Conservation (phyloP, 2,888 invertebrate genomes). For the Drosophila lacicola region DNA sequence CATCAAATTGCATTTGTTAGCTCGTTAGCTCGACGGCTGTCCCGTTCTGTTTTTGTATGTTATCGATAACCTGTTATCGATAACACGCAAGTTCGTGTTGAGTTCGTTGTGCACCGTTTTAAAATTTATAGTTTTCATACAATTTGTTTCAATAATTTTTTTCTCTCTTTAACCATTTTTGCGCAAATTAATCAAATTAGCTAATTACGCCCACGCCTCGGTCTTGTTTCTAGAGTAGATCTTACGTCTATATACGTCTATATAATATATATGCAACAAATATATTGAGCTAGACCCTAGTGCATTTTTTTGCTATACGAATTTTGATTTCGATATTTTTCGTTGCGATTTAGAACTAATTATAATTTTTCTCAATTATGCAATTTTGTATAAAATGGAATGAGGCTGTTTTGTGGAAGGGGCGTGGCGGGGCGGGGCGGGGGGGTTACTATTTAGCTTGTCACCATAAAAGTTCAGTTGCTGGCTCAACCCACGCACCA, state of each 20-base stretch:
- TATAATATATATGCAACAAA: slow-evolving; percentile 35
- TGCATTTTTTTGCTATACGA: slow-evolving; percentile 42
- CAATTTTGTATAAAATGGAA: too few relatives aligned
- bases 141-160: slow-evolving; percentile 20
- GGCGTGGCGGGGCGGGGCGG: background rate
- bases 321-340: slow-evolving; percentile 39
- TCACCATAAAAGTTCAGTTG: slow-evolving; percentile 50
- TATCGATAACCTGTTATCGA: slow-evolving; percentile 54
- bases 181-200: slow-evolving; percentile 43
- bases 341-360: slow-evolving; percentile 23
- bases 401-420: background rate
- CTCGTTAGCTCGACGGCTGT: slow-evolving; percentile 40
- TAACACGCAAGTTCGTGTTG: slow-evolving; percentile 38
- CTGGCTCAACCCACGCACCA: slow-evolving; percentile 4
- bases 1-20: slow-evolving; percentile 50
- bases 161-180: slow-evolving; percentile 15
- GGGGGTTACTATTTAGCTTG: background rate
- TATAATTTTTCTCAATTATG: slow-evolving; percentile 17
- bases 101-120: slow-evolving; percentile 55
- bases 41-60: slow-evolving; percentile 37
- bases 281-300: slow-evolving; percentile 54
- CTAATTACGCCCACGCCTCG: slow-evolving; percentile 43
- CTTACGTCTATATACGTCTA: slow-evolving; percentile 41
- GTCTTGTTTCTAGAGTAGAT: slow-evolving; percentile 42
- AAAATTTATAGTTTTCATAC: slow-evolving; percentile 25